Conservation (phyloP, 30 jellyfish, hydroid and myxozoan genomes). For the Nemopilema nomurai region DNA sequence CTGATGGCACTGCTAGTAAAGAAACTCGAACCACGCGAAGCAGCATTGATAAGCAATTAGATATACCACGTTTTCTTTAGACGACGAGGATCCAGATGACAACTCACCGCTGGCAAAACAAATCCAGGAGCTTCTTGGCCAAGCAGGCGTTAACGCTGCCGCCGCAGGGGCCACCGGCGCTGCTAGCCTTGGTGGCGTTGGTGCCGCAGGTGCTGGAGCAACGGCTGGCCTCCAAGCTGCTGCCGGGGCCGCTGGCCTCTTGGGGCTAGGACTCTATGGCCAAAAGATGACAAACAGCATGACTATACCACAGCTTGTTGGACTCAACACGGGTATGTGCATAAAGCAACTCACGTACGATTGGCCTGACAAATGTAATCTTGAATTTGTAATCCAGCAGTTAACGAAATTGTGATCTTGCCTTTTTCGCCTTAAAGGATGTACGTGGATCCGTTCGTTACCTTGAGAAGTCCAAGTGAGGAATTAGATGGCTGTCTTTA, state of each 20-base stretch:
- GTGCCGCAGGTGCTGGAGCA: constrained; percentile 67
- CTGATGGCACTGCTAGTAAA: too few species aligned
- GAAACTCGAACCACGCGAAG: too few species aligned
- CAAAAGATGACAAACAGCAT: constrained; percentile 31
- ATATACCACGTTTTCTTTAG: background rate
- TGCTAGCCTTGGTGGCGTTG: constrained; percentile 38
- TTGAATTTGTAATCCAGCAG: too few species aligned
- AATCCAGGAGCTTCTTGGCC: constrained; percentile 30
- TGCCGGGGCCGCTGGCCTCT: constrained; percentile 68
- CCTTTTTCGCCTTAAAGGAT: too few species aligned
- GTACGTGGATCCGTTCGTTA: too few species aligned
- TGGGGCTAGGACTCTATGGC: constrained; percentile 53
- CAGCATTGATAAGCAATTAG: too few species aligned
- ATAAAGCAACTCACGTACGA: background rate
- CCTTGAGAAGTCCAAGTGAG: too few species aligned
- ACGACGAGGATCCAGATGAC: constrained; percentile 46
- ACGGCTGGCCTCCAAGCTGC: constrained; percentile 71
- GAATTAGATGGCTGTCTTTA: too few species aligned
- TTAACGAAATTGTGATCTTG: too few species aligned
- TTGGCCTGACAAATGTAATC: background rate
- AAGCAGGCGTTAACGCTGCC: constrained; percentile 62
- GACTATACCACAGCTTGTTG: constrained; percentile 49
- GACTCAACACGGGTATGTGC: constrained; percentile 39
- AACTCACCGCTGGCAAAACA: constrained; percentile 39
- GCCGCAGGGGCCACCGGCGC: constrained; percentile 71